These are phyloP conservation scores for Clarias gariepinus DNA, from an alignment of 2,113 vertebrate species.

Conservation along the genomic window DNA sequence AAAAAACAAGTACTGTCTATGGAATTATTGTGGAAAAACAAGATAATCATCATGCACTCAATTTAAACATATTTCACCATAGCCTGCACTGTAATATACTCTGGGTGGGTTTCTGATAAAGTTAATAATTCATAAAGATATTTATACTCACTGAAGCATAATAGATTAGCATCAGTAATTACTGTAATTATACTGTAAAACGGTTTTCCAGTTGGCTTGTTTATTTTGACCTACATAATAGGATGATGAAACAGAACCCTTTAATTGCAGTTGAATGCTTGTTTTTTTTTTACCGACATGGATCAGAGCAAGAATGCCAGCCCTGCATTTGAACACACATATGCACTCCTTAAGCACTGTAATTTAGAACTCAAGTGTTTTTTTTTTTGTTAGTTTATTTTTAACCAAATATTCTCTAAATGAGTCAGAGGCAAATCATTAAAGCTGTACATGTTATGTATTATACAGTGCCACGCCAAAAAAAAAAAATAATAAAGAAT, in stretches of 20 bases:
- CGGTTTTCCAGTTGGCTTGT: not conserved
- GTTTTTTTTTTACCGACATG: not conserved
- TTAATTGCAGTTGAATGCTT: no score
- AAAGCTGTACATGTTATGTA: not conserved
- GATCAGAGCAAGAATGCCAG: not conserved
- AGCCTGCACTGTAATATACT: not conserved
- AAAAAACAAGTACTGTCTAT: not conserved
- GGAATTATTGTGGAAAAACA: not conserved
- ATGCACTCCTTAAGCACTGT: no score
- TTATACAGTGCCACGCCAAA: not conserved
- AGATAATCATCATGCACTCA: not conserved
- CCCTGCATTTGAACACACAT: not conserved
- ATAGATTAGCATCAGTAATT: not conserved
- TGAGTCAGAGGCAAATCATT: no score
- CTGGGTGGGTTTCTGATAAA: not conserved
- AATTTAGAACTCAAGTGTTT: not conserved
- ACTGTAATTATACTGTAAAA: slow-evolving; percentile 2
- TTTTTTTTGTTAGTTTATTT: not conserved
- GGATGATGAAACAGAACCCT: not conserved
- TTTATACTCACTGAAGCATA: not conserved
- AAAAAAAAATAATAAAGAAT: no score
- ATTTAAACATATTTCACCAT: not conserved
- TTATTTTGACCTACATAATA: not conserved
- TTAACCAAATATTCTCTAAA: not conserved
- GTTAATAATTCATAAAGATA: slow-evolving; percentile 4